Percentiles rank a stretch among this genome's conserved stretches.
Conservation (phyloP, 1,140 invertebrate genomes). For the Venustaconcha ellipsiformis region DNA sequence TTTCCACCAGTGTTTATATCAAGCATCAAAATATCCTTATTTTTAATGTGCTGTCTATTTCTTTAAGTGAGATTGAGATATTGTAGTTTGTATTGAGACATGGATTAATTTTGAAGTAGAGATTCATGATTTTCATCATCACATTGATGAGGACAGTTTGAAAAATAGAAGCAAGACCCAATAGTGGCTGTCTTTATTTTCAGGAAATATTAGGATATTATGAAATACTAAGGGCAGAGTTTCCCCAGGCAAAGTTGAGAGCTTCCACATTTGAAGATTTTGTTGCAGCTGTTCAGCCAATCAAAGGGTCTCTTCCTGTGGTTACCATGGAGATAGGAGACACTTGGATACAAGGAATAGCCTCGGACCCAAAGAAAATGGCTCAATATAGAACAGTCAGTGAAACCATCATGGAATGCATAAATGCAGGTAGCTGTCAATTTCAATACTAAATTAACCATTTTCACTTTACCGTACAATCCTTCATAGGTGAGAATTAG, state of each 20-base stretch:
- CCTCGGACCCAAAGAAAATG: constrained; percentile 59
- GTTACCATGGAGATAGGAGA: constrained; percentile 59
- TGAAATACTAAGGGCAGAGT: constrained; percentile 55
- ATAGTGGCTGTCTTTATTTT: constrained; percentile 4
- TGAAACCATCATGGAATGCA: constrained; percentile 35
- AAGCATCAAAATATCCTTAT: no score
- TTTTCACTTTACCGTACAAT: constrained; percentile 6
- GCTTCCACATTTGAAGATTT: constrained; percentile 58
- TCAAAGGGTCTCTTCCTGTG: constrained; percentile 41
- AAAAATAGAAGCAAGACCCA: no score
- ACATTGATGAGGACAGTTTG: no score
- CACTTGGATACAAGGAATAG: constrained; percentile 64
- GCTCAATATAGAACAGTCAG: constrained; percentile 48
- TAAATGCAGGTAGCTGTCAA: constrained; percentile 22
- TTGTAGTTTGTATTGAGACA: no score
- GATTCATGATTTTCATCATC: not conserved
- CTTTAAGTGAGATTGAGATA: no score
- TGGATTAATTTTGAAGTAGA: not conserved
- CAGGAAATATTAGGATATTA: constrained; percentile 58
- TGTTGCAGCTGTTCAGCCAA: constrained; percentile 40
- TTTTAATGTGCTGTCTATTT: no score
- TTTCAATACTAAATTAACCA: not conserved
- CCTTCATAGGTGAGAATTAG: constrained; percentile 4
- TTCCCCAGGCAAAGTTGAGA: constrained; percentile 48
- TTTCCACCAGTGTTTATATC: no score